phyloP scores from a whole-genome alignment of 1,140 invertebrate species.

The Drosophila triauraria region DNA sequence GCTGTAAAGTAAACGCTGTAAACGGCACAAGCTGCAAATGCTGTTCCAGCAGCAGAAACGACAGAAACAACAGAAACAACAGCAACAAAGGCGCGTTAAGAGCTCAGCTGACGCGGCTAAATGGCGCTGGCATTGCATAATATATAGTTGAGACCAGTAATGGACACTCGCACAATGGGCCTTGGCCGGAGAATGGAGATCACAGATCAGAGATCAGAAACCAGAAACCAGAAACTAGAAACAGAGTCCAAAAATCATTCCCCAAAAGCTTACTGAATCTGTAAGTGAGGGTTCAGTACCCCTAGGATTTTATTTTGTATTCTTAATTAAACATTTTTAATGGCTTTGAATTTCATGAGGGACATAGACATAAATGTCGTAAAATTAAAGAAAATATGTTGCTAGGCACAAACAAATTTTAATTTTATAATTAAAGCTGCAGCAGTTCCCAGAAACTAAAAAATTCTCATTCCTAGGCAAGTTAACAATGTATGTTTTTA shows the following conservation, averaged over 20 bases:
- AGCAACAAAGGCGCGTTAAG: conserved; percentile 27
- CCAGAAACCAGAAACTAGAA: not conserved
- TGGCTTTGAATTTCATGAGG: not conserved
- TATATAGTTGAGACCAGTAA: conserved; percentile 17
- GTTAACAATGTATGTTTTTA: no score
- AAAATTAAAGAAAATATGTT: not conserved
- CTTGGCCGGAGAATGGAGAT: conserved; percentile 20
- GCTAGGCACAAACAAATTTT: no score
- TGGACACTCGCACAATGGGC: conserved; percentile 35
- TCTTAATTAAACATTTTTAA: not conserved
- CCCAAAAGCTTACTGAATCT: not conserved
- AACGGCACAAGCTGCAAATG: conserved; percentile 72
- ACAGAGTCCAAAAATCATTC: not conserved
- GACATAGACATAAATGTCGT: not conserved
- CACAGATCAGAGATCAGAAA: conserved; percentile 3
- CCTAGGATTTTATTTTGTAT: not conserved
- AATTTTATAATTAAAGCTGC: no score
- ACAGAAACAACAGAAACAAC: not conserved
- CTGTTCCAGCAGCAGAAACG: conserved; percentile 31
- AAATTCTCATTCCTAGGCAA: no score
- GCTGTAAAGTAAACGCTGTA: conserved; percentile 56
- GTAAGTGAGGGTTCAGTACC: no score
- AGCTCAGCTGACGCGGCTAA: conserved; percentile 30
- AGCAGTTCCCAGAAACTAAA: no score
- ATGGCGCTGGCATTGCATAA: conserved; percentile 43